phyloP scores from a whole-genome alignment of 1,140 invertebrate species.

The Luehdorfia chinensis region DNA sequence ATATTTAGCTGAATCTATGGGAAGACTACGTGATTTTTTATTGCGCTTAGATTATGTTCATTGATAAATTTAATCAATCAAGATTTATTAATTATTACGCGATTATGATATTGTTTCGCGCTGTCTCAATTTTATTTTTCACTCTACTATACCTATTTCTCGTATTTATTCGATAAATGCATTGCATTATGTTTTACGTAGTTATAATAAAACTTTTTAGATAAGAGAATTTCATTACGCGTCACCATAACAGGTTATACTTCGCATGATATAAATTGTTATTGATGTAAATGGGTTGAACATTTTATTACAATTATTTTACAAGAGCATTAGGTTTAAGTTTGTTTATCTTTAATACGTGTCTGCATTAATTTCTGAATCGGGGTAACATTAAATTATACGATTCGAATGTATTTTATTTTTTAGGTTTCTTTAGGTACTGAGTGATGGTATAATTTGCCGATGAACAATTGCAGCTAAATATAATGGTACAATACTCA shows the following conservation, averaged over 20 bases:
- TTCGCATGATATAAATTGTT: conserved; percentile 8
- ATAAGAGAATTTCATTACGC: conserved; percentile 13
- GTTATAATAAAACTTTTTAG: conserved; percentile 15
- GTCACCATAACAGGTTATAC: conserved; percentile 7
- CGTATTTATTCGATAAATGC: conserved; percentile 9
- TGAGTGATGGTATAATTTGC: too few species aligned
- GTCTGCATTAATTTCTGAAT: conserved; percentile 10
- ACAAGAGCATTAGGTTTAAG: conserved; percentile 7
- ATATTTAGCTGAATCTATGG: too few species aligned
- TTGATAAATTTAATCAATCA: too few species aligned
- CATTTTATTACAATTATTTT: conserved; percentile 15
- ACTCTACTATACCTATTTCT: conserved; percentile 11
- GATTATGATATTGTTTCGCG: conserved; percentile 20
- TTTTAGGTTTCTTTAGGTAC: too few species aligned
- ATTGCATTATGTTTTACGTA: conserved; percentile 11
- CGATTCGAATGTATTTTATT: background rate
- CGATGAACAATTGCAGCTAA: too few species aligned
- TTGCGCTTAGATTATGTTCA: too few species aligned
- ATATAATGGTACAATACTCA: too few species aligned
- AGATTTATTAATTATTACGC: conserved; percentile 29
- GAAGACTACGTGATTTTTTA: too few species aligned
- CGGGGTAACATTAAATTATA: conserved; percentile 1
- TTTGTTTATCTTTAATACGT: conserved; percentile 5
- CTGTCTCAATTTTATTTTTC: conserved; percentile 15
- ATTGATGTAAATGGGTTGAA: conserved; percentile 9